Base-by-base conservation (phyloP, 2,113 vertebrate genomes). In the Chlamydotis undulata region DNA sequence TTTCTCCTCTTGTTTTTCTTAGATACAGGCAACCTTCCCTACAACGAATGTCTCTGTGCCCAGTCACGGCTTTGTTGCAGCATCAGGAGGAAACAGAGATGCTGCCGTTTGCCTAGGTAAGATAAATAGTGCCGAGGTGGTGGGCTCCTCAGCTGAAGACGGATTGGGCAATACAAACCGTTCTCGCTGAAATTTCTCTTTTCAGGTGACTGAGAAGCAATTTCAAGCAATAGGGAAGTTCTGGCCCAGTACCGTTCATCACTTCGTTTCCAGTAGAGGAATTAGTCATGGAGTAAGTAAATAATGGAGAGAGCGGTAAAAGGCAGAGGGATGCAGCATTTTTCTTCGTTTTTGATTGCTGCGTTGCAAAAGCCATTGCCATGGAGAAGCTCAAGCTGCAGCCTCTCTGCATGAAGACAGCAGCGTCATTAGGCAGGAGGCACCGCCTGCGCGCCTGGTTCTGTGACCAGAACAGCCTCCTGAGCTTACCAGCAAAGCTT, bases 171-270 rank as follows among this genome's bases (percentile, higher is more conserved):
- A n/a, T 77, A 65, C 65, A 47, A 83, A 39, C 83, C 64, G 33
- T 94, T 90, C 73, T n/a, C 39, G 37, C 81, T 61, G 43, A 49
- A 59, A 92, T 95, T 88, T 61, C 65, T 88, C 68, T 88, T 95
- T 71, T 85, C 79, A 65, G 56, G 82, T 88, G 94, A 31, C 92
- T 86, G 87, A 83, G 67, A 77, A 90, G 92, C 94, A 94, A 85
- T 92, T 92, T 88, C 83, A 70, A 83, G 75, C 55, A 55, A 90
- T 45, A 73, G 86, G n/a, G 68, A 89, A 57, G 37, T n/a, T 86
- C 67, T 97, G 86, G 65, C 53, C 47, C 2, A 14, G 57, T 56
- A 57, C 24, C 11, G 31, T 53, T 93, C 74, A 29, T 55, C 89
- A 56, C 39, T 91, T 96, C 41, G 23, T 75, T 92, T 88, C 35